Base-by-base conservation (phyloP, 2,888 invertebrate species). In the Sicus ferrugineus region DNA sequence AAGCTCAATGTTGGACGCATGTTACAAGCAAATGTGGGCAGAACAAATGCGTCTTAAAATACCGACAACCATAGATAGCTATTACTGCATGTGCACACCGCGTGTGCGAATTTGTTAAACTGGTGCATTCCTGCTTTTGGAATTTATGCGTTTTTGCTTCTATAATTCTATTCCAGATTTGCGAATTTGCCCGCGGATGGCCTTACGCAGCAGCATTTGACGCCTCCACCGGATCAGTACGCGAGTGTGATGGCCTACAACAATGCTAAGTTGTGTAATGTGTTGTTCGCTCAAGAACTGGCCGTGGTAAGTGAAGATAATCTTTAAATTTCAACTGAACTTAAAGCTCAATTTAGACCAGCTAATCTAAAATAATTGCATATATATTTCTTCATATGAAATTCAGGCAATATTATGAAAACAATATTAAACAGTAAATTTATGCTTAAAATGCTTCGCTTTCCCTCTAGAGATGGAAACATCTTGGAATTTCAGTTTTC, bases 211-310 rank as follows among this genome's bases (percentile, higher is more conserved):
- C 88, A 89, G 76, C 88, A 87, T 75, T 86, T 97, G 67, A 92
- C 94, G 3, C 92, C 93, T 62, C 87, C 90, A 0, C 87, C 88
- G 16, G 88, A 90, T 19, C 88, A 90, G 71, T 97, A 92, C 84
- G 91, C 91, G 87, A 88, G 92, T 68, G 92, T 96, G 89, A 90
- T 89, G 86, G 94, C 95, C 0, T 98, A 97, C 84, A 96, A 96
- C 80, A 91, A 95, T 85, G 92, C 93, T 0, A 97, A 98, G 85
- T 86, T 97, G 46, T 96, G 93, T 81, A 96, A 95, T 86, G 88
- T 96, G 63, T 86, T 96, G 23, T 93, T 95, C 79, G 92, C 92
- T 9, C 89, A 91, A 79, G 93, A 94, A 84, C 86, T 97, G 67
- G 90, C 93, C 63, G 89, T 89, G 77, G 86, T 87, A 80, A 78